Percentiles rank a stretch among this genome's conserved stretches.
Evolutionary conservation across 1,140 invertebrate genomes (phyloP).

Genomic region (Papilio polyxenes): DNA sequence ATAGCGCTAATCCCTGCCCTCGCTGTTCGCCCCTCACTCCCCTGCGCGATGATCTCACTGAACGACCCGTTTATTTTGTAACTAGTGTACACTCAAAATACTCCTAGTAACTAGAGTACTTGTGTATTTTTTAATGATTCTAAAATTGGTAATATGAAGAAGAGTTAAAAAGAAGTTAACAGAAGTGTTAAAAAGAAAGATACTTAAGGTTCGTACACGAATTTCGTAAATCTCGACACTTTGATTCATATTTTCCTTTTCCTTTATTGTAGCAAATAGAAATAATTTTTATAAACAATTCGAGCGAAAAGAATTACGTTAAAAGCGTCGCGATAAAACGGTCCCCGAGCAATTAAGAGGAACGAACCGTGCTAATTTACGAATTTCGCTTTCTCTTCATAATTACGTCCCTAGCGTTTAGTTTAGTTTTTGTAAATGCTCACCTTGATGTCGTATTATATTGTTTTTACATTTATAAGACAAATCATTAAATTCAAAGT

Average conservation of each 20-base stretch:
- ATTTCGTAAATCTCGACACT: conserved; percentile 11
- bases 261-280: neutral
- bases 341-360: conserved; percentile 23
- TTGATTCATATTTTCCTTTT: neutral
- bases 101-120: too few species aligned
- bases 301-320: conserved; percentile 24
- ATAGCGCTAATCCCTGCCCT: neutral
- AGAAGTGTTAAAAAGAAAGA: too few species aligned
- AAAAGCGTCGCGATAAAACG: conserved; percentile 22
- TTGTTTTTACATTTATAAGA: too few species aligned
- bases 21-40: neutral
- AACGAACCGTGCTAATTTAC: conserved; percentile 14
- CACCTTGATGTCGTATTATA: neutral
- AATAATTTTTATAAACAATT: conserved; percentile 4
- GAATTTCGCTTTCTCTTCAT: conserved; percentile 6
- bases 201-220: neutral
- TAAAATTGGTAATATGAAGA: too few species aligned
- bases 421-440: conserved; percentile 14
- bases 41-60: neutral
- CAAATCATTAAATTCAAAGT: too few species aligned
- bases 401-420: conserved; percentile 23
- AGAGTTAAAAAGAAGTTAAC: too few species aligned
- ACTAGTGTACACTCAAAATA: neutral
- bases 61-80: conserved; percentile 2
- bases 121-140: too few species aligned